Base-by-base conservation (phyloP, 2,113 vertebrate species). In the Orientallactaga bullata region DNA sequence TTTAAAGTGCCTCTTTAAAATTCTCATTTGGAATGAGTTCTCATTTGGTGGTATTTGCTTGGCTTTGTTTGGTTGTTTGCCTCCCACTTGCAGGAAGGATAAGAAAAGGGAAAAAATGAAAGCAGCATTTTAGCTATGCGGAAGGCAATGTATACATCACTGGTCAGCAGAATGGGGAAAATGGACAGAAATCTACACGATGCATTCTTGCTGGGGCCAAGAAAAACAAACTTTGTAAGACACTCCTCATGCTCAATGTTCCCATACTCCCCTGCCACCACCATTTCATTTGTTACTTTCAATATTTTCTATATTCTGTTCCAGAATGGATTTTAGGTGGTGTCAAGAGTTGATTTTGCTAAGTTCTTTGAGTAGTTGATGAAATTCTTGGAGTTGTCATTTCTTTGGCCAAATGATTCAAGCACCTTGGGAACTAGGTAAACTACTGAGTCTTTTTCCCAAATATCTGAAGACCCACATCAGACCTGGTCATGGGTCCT, bases 1-100 rank as follows among this genome's bases (percentile, higher is more conserved):
- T 97, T 94, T 97, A 95, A 97, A 97, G 95, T 96, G 80, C 92
- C 96, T 97, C 93, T 95, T 95, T 96, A 96, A 92, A 96, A 94
- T 96, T 84, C 94, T 96, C 92, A 97, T 96, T 94, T 93, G 90
- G 42, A 92, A 61, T 15, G 35, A 95, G 85, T 90, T 91, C 47
- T 86, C 94, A 83, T 47, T 93, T 78, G 78, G 71, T 92, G 83
- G 88, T 76, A 35, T 85, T 94, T 91, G 88, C 82, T 95, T 91
- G 88, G 82, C 79, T 21, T 88, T 72, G 66, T 73, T 95, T 91
- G 0, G 26, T 58, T 88, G 78, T 79, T 68, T 93, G 78, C 77
- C 58, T 88, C 37, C 17, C 47, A 1, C 8, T 76, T 86, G 9
- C 11, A 90, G n/a, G 51, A 47, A 89, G 13, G 24, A 21, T 28